Evolutionary conservation across 2,113 vertebrate species (phyloP).

Genomic region (Petrocephalus microphthalmus): DNA sequence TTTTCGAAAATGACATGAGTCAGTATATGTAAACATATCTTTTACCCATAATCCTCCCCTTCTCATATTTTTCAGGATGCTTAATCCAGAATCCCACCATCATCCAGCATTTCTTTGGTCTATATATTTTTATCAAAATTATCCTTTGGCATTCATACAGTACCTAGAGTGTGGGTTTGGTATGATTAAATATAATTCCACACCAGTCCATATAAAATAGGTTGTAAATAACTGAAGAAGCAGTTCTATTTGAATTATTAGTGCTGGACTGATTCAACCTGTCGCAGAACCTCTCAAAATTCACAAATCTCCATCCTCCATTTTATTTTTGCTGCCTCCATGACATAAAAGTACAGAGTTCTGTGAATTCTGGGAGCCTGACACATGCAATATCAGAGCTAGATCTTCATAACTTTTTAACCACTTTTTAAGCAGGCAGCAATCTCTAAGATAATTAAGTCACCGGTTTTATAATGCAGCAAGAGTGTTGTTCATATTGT

Average conservation of each 20-base stretch:
- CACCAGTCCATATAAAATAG: neutral
- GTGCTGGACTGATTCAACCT: neutral
- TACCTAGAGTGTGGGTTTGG: neutral
- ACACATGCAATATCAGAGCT: neutral
- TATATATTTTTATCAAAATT: neutral
- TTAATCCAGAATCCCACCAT: neutral
- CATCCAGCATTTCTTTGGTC: neutral
- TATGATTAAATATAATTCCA: neutral
- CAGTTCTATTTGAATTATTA: neutral
- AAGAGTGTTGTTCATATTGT: neutral
- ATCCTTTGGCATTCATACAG: neutral
- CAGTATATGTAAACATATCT: neutral
- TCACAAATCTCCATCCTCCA: neutral
- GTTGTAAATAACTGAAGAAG: neutral
- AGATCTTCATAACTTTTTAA: neutral
- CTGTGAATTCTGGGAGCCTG: neutral
- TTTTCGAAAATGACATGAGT: neutral
- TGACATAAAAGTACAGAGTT: neutral
- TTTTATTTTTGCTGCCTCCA: neutral
- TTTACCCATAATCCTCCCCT: conserved; percentile 2
- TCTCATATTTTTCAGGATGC: neutral
- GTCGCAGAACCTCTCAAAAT: neutral
- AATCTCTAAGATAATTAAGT: neutral
- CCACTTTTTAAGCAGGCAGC: neutral
- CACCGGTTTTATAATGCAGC: neutral